phyloP scores from a whole-genome alignment of 2,888 invertebrate genomes.

The Oasisia sp. region DNA sequence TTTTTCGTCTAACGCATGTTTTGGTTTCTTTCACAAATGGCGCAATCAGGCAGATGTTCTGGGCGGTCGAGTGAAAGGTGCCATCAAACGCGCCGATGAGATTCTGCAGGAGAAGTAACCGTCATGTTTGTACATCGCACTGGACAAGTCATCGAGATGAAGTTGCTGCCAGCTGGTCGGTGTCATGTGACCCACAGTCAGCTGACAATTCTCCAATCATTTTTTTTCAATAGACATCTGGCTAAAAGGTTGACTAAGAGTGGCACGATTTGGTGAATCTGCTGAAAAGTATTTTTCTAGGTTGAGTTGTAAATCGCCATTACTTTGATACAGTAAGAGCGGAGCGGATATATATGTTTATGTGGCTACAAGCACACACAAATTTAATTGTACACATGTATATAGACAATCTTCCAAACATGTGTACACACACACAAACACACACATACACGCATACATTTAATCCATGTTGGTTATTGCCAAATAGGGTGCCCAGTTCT shows the following conservation, averaged over 20 bases:
- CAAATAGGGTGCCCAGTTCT: not conserved
- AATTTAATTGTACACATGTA: not conserved
- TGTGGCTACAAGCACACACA: not conserved
- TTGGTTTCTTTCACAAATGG: not conserved
- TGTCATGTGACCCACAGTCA: not conserved
- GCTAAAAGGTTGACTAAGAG: not conserved
- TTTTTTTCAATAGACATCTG: not conserved
- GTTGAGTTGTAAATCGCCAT: not conserved
- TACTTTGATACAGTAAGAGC: not conserved
- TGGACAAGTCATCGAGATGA: not conserved
- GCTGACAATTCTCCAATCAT: not conserved
- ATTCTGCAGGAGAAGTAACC: conserved; percentile 44
- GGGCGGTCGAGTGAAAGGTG: conserved; percentile 55
- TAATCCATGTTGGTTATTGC: not conserved
- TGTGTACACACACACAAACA: too few relatives aligned
- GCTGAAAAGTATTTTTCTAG: conserved; percentile 1
- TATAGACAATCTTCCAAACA: too few relatives aligned
- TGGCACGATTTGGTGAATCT: not conserved
- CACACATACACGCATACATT: too few relatives aligned
- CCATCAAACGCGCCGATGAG: conserved; percentile 57
- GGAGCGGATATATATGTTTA: not conserved
- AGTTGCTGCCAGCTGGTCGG: not conserved
- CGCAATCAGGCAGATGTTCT: conserved; percentile 48
- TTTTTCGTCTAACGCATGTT: not conserved
- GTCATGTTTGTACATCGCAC: not conserved